Evolutionary conservation across 2,113 vertebrate genomes (phyloP).

Genomic region (Morone chrysops): DNA sequence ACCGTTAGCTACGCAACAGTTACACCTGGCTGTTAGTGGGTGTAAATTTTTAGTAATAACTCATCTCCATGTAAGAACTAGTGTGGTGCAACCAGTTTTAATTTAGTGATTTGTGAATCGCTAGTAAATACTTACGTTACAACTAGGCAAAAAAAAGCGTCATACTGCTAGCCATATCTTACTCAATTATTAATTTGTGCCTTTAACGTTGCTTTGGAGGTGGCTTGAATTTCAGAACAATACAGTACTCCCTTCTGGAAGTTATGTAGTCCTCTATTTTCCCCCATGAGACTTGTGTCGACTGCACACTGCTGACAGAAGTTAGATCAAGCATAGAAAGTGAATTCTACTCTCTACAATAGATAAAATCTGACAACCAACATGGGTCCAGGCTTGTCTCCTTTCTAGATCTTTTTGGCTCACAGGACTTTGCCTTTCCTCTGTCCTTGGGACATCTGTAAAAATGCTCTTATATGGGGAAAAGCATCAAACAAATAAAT

Average conservation of each 20-base stretch:
- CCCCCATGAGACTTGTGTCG: conserved; percentile 58
- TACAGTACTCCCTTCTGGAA: conserved; percentile 35
- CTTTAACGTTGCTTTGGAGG: conserved; percentile 33
- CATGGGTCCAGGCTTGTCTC: conserved; percentile 70
- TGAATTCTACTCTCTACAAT: conserved; percentile 60
- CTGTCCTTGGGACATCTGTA: conserved; percentile 45
- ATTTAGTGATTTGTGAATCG: neutral
- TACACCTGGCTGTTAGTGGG: neutral
- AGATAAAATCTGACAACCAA: conserved; percentile 79
- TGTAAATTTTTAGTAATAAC: neutral
- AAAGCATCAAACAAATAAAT: conserved; percentile 61
- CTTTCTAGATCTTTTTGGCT: conserved; percentile 65
- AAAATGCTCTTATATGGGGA: conserved; percentile 64
- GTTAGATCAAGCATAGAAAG: conserved; percentile 74
- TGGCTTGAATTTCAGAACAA: conserved; percentile 45
- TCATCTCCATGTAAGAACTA: neutral
- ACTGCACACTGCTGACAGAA: conserved; percentile 65
- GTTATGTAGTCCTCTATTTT: conserved; percentile 44
- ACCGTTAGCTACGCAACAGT: neutral
- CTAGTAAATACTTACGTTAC: neutral
- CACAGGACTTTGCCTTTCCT: conserved; percentile 47
- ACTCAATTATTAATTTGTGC: conserved; percentile 18
- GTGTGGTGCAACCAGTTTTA: neutral
- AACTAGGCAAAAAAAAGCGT: neutral
- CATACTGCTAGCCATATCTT: neutral